phyloP scores from a whole-genome alignment of 2,113 vertebrate genomes.

The Scopus umbretta region DNA sequence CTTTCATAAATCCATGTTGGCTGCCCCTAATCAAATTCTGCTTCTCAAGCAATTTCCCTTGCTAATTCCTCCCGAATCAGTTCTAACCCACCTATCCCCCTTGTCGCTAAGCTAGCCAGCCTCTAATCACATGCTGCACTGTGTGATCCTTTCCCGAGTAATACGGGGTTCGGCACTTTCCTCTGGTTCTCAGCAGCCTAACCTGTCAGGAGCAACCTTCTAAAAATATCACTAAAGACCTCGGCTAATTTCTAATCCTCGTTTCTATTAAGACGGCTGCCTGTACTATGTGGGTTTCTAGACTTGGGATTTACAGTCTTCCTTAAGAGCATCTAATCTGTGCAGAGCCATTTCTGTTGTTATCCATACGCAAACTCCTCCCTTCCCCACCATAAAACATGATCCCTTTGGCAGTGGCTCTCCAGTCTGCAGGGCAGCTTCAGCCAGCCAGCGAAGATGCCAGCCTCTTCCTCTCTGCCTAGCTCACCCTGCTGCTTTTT shows the following conservation, averaged over 20 bases:
- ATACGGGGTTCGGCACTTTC: slow-evolving; percentile 5
- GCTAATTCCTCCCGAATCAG: slow-evolving; percentile 62
- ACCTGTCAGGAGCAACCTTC: slow-evolving; percentile 65
- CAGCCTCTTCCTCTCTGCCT: neutral
- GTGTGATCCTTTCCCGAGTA: slow-evolving; percentile 53
- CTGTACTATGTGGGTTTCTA: slow-evolving; percentile 17
- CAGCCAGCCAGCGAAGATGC: neutral
- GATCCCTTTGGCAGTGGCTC: neutral
- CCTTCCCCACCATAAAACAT: neutral
- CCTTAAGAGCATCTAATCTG: slow-evolving; percentile 48
- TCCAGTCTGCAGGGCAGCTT: neutral
- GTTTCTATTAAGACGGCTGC: slow-evolving; percentile 42
- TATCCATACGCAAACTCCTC: slow-evolving; percentile 35
- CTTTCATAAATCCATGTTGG: slow-evolving; percentile 38
- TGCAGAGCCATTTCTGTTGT: slow-evolving; percentile 2
- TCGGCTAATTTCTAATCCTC: slow-evolving; percentile 73
- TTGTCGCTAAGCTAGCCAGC: slow-evolving; percentile 53
- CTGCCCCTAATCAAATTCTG: slow-evolving; percentile 64
- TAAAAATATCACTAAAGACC: slow-evolving; percentile 75
- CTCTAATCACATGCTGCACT: slow-evolving; percentile 40
- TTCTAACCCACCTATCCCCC: slow-evolving; percentile 50
- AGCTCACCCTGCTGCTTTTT: rapidly evolving
- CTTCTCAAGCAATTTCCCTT: slow-evolving; percentile 68
- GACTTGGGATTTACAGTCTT: slow-evolving; percentile 55
- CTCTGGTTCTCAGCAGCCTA: slow-evolving; percentile 57